Evolutionary conservation across 2,797 vertebrate genomes (phyloP), one percentile per base, ranked within the genome.

Genomic region (Spea hammondii): DNA sequence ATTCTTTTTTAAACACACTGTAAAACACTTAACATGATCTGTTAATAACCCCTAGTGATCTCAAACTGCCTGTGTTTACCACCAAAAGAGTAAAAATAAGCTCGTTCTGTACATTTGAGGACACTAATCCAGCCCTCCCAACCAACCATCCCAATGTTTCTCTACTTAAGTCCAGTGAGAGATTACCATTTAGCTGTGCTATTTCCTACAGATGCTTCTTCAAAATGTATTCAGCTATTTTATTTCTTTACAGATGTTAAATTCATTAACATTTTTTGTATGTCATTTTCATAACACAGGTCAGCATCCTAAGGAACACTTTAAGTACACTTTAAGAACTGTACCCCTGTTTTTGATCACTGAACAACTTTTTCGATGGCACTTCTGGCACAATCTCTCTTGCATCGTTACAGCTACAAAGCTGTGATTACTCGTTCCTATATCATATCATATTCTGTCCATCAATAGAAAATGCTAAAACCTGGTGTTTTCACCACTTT

Each of bases 191-290:
- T 60, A 66, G 60, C 13, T 80, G 46, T 80, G 74, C 68, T 76
- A 83, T 83, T 79, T 83, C 76, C 72, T 79, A 75, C 77, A 76
- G 72, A 76, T 79, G 64, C 54, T 50, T 6, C 55, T 76, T 72
- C 57, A 79, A 70, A 71, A 46, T 57, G 13, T 59, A 64, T 60
- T 45, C 44, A 32, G 62, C 6, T 51, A 11, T 50, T 66, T 44
- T 76, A 59, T 66, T 59, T 65, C n/a, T 75, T 73, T 71, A 65
- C 76, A 79, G 80, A 83, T 79, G 76, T 83, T 83, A 6, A 62
- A 62, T 7, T 17, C 59, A 32, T 62, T 62, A 13, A 32, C 2
- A 2, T 32, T 32, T 32, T 32, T 32, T 32, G 32, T 32, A 32
- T 32, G 32, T 32, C 32, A 32, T 32, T 32, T 32, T 32, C 32